Conservation (phyloP, 2,797 vertebrate species). For the Varecia variegata region DNA sequence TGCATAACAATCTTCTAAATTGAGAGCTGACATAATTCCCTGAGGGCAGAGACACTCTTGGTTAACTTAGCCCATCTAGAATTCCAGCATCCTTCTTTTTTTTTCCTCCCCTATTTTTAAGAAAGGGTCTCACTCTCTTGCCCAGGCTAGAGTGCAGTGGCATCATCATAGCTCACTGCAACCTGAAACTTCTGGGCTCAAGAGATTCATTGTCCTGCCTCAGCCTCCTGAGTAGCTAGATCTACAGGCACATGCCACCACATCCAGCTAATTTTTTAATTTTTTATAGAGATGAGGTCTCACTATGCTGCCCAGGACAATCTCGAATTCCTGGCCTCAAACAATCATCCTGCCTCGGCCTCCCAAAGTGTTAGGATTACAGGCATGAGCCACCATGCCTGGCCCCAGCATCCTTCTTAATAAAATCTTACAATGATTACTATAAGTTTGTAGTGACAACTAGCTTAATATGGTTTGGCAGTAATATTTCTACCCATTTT, state of each 20-base stretch:
- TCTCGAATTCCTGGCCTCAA: neutral
- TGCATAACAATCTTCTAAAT: neutral
- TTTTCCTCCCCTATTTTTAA: neutral
- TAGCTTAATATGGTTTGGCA: neutral
- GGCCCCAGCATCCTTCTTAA: neutral
- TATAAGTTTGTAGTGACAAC: neutral
- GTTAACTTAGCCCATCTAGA: neutral
- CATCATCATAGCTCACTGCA: neutral
- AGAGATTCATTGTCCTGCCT: neutral
- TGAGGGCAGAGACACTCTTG: neutral
- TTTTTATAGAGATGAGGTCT: neutral
- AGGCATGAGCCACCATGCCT: neutral
- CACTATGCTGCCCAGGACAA: neutral
- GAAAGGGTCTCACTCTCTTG: neutral
- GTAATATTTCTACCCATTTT: neutral
- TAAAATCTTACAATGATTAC: neutral
- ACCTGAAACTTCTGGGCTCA: neutral
- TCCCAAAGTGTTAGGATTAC: neutral
- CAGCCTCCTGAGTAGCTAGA: neutral
- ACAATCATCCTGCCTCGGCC: neutral
- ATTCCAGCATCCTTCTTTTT: neutral
- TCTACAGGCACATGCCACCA: neutral
- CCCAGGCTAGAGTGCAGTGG: neutral
- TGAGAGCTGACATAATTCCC: neutral
- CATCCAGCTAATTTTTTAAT: neutral